Evolutionary conservation across 2,113 vertebrate species (phyloP).

Genomic region (Alaudala cheleensis): DNA sequence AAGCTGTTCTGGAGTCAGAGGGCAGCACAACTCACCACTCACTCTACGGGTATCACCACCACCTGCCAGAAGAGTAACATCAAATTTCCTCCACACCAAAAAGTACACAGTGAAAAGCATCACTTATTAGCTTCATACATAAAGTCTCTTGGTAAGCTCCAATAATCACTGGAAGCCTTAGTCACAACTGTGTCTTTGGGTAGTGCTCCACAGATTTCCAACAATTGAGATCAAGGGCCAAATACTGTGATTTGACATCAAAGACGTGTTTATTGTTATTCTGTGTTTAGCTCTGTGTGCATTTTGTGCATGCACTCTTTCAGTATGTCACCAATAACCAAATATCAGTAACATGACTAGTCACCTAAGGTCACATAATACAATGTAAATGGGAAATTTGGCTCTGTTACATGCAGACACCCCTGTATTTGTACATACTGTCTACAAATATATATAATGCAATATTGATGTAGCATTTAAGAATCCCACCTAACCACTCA

Average conservation of each 20-base stretch:
- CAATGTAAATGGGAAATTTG: not conserved
- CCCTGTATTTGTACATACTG: not conserved
- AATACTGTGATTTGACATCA: not conserved
- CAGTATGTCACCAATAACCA: not conserved
- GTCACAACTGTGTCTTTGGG: not conserved
- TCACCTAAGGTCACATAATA: not conserved
- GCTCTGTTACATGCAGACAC: not conserved
- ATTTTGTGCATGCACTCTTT: not conserved
- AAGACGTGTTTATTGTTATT: not conserved
- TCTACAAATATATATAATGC: not conserved
- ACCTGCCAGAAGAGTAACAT: not conserved
- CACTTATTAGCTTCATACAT: not conserved
- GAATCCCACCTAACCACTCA: not conserved
- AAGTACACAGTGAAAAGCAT: not conserved
- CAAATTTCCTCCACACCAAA: not conserved
- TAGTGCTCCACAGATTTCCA: not conserved
- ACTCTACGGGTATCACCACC: not conserved
- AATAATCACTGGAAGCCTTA: not conserved
- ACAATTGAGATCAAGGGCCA: not conserved
- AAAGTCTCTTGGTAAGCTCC: not conserved
- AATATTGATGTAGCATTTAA: not conserved
- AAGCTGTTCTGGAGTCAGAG: not conserved
- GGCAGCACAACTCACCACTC: not conserved
- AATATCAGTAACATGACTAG: not conserved
- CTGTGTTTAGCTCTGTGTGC: not conserved